These are phyloP conservation scores for Cnemophilus loriae DNA, from an alignment of 2,113 vertebrate species.

Conservation along the genomic window DNA sequence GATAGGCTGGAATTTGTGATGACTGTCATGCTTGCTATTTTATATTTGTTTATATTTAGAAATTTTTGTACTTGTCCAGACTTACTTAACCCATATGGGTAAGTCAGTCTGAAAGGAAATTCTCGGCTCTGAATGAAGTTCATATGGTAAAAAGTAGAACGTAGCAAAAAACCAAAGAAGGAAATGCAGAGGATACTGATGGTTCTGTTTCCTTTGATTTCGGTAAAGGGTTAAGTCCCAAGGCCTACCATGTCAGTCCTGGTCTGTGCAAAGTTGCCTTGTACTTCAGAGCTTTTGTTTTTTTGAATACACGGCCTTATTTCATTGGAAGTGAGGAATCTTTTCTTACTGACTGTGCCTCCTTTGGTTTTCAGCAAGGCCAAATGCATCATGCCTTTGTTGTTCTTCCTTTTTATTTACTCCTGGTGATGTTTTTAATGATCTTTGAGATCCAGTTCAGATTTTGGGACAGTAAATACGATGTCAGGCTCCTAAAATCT, in stretches of 20 bases:
- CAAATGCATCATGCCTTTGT: not conserved
- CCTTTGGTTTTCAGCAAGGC: not conserved
- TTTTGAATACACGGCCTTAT: not conserved
- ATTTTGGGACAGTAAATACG: not conserved
- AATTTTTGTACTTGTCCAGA: not conserved
- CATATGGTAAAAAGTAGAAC: not conserved
- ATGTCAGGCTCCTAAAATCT: not conserved
- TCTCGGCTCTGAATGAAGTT: not conserved
- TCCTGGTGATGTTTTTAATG: not conserved
- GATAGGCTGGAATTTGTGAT: not conserved
- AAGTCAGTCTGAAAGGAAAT: not conserved
- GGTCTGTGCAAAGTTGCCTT: not conserved
- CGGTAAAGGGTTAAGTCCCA: not conserved
- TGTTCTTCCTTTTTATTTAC: not conserved
- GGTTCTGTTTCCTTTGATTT: not conserved
- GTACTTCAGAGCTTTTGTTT: not conserved
- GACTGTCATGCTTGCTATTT: not conserved
- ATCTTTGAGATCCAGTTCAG: not conserved
- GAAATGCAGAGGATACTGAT: not conserved
- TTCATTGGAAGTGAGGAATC: not conserved
- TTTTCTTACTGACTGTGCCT: not conserved
- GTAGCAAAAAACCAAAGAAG: not conserved
- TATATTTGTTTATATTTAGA: not conserved
- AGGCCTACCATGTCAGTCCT: accelerated
- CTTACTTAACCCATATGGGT: not conserved